phyloP scores from a whole-genome alignment of 2,888 invertebrate species.

The Belgica antarctica region DNA sequence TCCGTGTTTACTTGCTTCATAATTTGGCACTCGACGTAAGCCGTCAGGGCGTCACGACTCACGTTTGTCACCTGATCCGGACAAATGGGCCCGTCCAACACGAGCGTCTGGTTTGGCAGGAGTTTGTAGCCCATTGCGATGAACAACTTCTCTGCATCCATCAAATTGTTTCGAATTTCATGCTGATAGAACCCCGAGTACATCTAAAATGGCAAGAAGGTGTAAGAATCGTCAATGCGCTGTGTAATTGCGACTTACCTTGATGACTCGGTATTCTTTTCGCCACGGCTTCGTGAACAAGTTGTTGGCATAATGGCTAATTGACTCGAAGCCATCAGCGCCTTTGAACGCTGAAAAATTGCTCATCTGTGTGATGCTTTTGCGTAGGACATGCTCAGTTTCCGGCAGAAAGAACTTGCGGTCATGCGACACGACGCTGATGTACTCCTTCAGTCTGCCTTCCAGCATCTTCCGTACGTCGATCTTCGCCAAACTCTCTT shows the following conservation, averaged over 20 bases:
- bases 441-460: slow-evolving; percentile 69
- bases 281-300: slow-evolving; percentile 85
- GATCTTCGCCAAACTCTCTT: slow-evolving; percentile 75
- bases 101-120: slow-evolving; percentile 57
- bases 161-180: slow-evolving; percentile 76
- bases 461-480: slow-evolving; percentile 74
- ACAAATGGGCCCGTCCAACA: slow-evolving; percentile 73
- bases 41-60: slow-evolving; percentile 79
- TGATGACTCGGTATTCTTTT: slow-evolving; percentile 76
- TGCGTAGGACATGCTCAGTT: slow-evolving; percentile 72
- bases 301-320: slow-evolving; percentile 83
- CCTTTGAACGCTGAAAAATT: slow-evolving; percentile 81
- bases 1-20: slow-evolving; percentile 72
- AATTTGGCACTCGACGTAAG: slow-evolving; percentile 85
- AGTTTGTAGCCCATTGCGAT: slow-evolving; percentile 79
- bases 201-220: slow-evolving; percentile 59
- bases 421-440: slow-evolving; percentile 73
- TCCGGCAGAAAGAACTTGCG: slow-evolving; percentile 75
- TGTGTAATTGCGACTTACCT: slow-evolving; percentile 58
- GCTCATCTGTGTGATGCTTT: slow-evolving; percentile 66
- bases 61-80: slow-evolving; percentile 77
- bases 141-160: slow-evolving; percentile 73
- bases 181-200: slow-evolving; percentile 87
- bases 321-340: slow-evolving; percentile 77
- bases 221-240: neutral